Conservation (phyloP, 2,797 vertebrate genomes). For the Coccyzus lansbergi region DNA sequence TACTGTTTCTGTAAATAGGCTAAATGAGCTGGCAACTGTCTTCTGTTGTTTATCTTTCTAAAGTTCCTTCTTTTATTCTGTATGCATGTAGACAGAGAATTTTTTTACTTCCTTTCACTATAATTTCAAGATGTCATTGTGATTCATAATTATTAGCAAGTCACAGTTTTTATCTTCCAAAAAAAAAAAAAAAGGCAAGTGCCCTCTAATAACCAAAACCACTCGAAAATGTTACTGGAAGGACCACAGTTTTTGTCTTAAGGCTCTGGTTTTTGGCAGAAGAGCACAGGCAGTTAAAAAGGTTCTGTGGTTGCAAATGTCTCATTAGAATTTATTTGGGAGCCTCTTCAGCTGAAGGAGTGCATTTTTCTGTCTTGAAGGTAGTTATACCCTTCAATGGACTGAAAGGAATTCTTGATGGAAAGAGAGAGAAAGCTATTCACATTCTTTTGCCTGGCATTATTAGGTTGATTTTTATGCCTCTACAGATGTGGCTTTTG, state of each 20-base stretch:
- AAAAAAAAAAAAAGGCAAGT: background rate
- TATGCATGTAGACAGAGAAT: background rate
- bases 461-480: conserved; percentile 44
- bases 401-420: background rate
- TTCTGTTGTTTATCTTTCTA: conserved; percentile 1
- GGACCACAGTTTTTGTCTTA: background rate
- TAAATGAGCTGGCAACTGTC: conserved; percentile 52
- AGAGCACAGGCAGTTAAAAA: background rate
- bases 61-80: background rate
- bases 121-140: background rate
- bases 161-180: background rate
- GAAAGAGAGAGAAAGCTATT: background rate
- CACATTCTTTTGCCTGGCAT: background rate
- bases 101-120: background rate
- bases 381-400: background rate
- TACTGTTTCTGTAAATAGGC: conserved; percentile 47
- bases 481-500: conserved; percentile 30
- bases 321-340: conserved; percentile 34
- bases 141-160: background rate
- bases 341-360: conserved; percentile 24
- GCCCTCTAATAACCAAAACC: background rate
- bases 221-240: background rate
- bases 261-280: background rate
- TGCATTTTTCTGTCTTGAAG: conserved; percentile 26
- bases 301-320: conserved; percentile 13